Evolutionary conservation across 2,888 invertebrate genomes (phyloP), one percentile per base, ranked within the genome.

Genomic region (Apamea crenata): DNA sequence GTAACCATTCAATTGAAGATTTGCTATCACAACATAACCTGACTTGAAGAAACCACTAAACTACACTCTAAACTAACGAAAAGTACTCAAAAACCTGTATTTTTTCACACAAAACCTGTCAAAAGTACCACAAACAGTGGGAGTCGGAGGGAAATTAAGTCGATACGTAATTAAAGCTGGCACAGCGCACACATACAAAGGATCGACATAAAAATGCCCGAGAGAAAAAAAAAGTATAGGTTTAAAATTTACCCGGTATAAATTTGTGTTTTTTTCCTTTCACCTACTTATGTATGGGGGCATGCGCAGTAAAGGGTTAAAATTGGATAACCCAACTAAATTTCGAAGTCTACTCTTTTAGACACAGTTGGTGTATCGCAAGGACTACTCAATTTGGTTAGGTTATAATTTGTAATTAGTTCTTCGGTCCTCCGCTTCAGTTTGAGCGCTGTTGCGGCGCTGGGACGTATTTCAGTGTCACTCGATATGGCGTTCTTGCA

Each of bases 191-290:
- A 97, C 97, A 96, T 91, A 95, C 95, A 96, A 96, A 96, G 95
- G 93, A 93, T 95, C 96, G 95, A 96, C 96, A 96, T 96, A 96
- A 97, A 96, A 96, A 96, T 96, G 95, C 94, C 93, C 92, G 94
- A 93, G 92, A 93, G 95, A 93, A 96, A 96, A 96, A 96, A 97
- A 97, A 97, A 97, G 96, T 96, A 97, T 97, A 97, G 96, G 94
- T 96, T 96, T 96, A 96, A 97, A 96, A 96, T 96, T 97, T 97
- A 93, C 97, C 97, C 97, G 97, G 97, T 96, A 96, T 96, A 97
- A 96, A 96, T 96, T 97, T 95, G 96, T 95, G 96, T 97, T 97
- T 97, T 97, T 97, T 97, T 96, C 96, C 95, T 93, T 92, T 94
- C 92, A 93, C 93, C 95, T 96, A 96, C 96, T 96, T 96, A 95